phyloP scores from a whole-genome alignment of 2,888 invertebrate species.

The Blomia tropicalis region DNA sequence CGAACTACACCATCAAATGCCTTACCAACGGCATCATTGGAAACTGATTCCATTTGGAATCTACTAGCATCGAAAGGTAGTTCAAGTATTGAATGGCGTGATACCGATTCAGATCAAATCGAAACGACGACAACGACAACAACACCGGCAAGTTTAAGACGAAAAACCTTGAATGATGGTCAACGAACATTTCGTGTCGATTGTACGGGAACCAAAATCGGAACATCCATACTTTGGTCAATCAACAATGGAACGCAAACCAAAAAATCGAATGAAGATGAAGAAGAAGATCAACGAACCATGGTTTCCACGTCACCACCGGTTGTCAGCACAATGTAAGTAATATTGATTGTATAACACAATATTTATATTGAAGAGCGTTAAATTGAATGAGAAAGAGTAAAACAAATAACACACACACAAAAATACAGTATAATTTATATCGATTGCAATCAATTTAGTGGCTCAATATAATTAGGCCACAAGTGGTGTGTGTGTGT shows the following conservation, averaged over 20 bases:
- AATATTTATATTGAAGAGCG: background rate
- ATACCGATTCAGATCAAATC: background rate
- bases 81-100: no score
- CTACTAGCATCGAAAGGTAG: background rate
- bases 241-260: background rate
- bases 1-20: background rate
- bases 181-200: no score
- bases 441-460: no score
- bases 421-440: background rate
- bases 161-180: no score
- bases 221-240: no score
- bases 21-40: background rate
- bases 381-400: background rate
- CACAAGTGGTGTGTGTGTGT: background rate
- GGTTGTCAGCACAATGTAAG: conserved; percentile 3
- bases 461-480: no score
- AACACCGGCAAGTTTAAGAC: background rate
- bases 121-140: background rate
- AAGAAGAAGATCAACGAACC: no score
- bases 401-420: background rate
- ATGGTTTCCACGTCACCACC: background rate
- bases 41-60: background rate
- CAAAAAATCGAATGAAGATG: background rate
- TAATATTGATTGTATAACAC: background rate
- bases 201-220: no score